Percentiles rank a stretch among this genome's conserved stretches.
These are phyloP conservation scores for Drosophila elegans DNA, from an alignment of 1,140 invertebrate genomes.

Conservation along the genomic window DNA sequence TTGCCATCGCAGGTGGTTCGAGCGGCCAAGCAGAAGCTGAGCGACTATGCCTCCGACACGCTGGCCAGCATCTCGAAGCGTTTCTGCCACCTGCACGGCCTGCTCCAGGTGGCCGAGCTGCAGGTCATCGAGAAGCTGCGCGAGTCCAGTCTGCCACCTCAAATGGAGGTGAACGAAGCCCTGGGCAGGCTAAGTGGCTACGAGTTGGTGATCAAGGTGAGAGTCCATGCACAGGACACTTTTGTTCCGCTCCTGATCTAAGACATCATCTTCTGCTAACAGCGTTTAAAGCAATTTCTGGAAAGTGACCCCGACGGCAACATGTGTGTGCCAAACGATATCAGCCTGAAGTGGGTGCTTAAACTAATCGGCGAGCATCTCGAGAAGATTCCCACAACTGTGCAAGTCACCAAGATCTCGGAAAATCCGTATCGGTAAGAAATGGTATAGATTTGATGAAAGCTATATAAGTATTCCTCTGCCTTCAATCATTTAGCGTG, in stretches of 20 bases:
- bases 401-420: slow-evolving; percentile 37
- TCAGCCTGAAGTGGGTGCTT: slow-evolving; percentile 45
- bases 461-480: neutral
- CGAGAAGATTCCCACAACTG: slow-evolving; percentile 55
- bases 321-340: slow-evolving; percentile 17
- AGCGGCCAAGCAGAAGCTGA: slow-evolving; percentile 45
- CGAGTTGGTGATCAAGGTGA: slow-evolving; percentile 54
- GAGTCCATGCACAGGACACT: neutral
- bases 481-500: slow-evolving; percentile 16
- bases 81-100: slow-evolving; percentile 68
- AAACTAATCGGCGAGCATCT: slow-evolving; percentile 25
- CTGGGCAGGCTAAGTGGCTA: slow-evolving; percentile 50
- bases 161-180: slow-evolving; percentile 54
- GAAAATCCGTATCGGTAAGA: slow-evolving; percentile 69
- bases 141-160: slow-evolving; percentile 52
- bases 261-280: neutral
- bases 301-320: neutral
- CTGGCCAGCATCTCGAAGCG: slow-evolving; percentile 45
- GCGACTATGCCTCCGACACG: slow-evolving; percentile 59
- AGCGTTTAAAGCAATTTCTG: slow-evolving; percentile 51
- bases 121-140: slow-evolving; percentile 58
- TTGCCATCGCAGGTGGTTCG: slow-evolving; percentile 61
- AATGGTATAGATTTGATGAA: neutral
- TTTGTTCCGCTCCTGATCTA: neutral
- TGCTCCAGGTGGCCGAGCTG: slow-evolving; percentile 66